Base-by-base conservation (phyloP, 1,140 invertebrate species). In the Linepithema humile region DNA sequence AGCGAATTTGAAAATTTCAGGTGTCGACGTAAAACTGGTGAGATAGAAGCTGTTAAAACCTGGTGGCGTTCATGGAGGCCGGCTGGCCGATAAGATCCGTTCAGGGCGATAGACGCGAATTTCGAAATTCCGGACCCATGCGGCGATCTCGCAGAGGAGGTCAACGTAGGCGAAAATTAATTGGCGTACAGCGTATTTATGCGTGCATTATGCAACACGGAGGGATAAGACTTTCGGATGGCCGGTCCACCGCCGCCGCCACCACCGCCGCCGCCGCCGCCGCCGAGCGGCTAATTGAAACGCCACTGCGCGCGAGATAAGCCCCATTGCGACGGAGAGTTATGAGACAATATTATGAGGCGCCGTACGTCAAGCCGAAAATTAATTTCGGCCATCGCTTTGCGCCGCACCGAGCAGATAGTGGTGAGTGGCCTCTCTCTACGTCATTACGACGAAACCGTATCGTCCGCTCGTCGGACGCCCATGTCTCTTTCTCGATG, bases 301-400 rank as follows among this genome's bases (percentile, higher is more conserved):
- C 88, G 89, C 89, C 88, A 90, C 53, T 55, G 85, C 26, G 15
- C 65, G 53, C 72, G 74, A 87, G 89, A 90, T 90, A 90, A 90
- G 88, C 88, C 29, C 83, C 74, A 88, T 88, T 88, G 82, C 82
- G 55, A 84, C 89, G 87, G 82, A 90, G 89, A 90, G 89, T 90
- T 90, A 90, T 84, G 89, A 87, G 89, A 90, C 87, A 90, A 90
- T 90, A 90, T 90, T 90, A 90, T 90, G 89, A 90, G 85, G 87
- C 86, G 88, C 80, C 88, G 89, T 90, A 90, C 88, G 89, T 90
- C 88, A 90, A 78, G 84, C 74, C 73, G 38, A 70, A 87, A 90
- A 90, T 90, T 90, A 90, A 90, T 90, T 90, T 88, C 77, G 74
- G 48, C 69, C 85, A 73, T 85, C 75, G 85, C 85, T 87, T 84